Evolutionary conservation across 2,888 invertebrate species (phyloP).

Genomic region (Homarus gammarus): DNA sequence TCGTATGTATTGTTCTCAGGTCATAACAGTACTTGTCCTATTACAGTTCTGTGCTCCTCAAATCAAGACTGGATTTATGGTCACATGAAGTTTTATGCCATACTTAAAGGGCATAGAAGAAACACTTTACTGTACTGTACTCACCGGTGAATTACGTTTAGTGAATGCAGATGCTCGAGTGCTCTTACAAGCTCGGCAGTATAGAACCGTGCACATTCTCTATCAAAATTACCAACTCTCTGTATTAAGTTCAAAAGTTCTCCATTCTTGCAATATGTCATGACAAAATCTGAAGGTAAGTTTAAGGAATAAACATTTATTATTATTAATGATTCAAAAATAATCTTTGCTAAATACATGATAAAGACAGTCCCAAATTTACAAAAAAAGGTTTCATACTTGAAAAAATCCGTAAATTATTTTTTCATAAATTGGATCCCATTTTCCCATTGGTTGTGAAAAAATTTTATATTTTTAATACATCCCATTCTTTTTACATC

Average conservation of each 20-base stretch:
- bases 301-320: conserved; percentile 70
- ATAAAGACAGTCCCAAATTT: background rate
- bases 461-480: too few species aligned
- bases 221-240: conserved; percentile 90
- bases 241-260: conserved; percentile 95
- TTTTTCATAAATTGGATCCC: too few species aligned
- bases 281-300: conserved; percentile 87
- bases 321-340: background rate
- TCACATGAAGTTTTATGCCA: too few species aligned
- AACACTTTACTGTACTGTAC: too few species aligned
- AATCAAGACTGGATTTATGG: too few species aligned
- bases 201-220: conserved; percentile 94
- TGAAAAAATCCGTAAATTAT: too few species aligned
- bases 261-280: conserved; percentile 96
- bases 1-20: too few species aligned
- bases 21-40: too few species aligned
- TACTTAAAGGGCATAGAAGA: too few species aligned
- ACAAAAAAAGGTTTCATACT: background rate
- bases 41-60: too few species aligned
- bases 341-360: background rate
- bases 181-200: conserved; percentile 95
- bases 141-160: conserved; percentile 92
- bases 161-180: conserved; percentile 92
- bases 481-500: too few species aligned
- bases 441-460: too few species aligned